Percentiles rank a stretch among this genome's conserved stretches.
Evolutionary conservation across 2,797 vertebrate genomes (phyloP).

Genomic region (Tenualosa thibaudeaui): DNA sequence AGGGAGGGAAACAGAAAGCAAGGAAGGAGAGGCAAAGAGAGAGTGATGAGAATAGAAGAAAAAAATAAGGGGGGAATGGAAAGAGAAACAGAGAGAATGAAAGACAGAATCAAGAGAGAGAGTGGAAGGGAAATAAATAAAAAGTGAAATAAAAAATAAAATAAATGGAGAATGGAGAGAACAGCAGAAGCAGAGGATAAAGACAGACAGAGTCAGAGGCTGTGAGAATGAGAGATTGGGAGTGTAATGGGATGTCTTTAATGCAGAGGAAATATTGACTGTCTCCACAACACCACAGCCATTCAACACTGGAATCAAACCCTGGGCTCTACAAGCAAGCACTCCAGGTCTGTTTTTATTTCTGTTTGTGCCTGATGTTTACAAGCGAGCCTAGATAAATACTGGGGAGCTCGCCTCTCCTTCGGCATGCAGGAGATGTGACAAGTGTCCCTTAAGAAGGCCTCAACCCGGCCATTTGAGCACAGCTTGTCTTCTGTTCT

Average conservation of each 20-base stretch:
- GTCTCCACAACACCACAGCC: background rate
- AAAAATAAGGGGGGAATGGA: background rate
- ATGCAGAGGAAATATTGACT: constrained; percentile 26
- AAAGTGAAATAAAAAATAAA: background rate
- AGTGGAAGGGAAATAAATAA: background rate
- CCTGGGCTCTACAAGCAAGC: background rate
- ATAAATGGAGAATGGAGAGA: background rate
- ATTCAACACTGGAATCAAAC: constrained; percentile 7
- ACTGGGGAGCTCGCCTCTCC: constrained; percentile 26
- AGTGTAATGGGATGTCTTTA: background rate
- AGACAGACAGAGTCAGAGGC: background rate
- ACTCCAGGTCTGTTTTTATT: constrained; percentile 28
- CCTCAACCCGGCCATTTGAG: constrained; percentile 26
- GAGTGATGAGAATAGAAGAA: background rate
- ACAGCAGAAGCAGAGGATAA: background rate
- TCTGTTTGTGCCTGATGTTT: constrained; percentile 35
- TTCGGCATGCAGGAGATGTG: constrained; percentile 34
- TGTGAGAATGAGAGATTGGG: background rate
- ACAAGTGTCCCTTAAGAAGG: constrained; percentile 25
- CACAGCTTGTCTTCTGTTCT: constrained; percentile 21
- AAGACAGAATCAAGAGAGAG: background rate
- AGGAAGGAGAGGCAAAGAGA: background rate
- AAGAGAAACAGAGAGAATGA: background rate
- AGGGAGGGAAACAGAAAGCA: background rate
- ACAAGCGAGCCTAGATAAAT: constrained; percentile 31